These are phyloP conservation scores for Belonocnema kinseyi DNA, from an alignment of 1,140 invertebrate species.

Conservation along the genomic window DNA sequence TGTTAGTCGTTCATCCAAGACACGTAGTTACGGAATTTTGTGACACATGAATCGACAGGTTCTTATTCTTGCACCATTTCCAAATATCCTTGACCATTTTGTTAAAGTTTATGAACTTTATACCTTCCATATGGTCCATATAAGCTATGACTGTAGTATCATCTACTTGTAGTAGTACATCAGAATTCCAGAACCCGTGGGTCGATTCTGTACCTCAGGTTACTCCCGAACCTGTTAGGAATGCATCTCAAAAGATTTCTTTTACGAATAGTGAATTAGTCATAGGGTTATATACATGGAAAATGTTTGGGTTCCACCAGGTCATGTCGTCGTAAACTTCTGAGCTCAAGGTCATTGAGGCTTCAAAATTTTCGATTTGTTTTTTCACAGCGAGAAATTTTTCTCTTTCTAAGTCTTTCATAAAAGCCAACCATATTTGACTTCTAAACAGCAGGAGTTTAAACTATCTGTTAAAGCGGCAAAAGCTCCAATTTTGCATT, in stretches of 20 bases:
- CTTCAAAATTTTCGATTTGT: too few species aligned
- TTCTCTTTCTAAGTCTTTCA: too few species aligned
- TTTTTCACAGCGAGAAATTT: too few species aligned
- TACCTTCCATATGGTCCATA: background rate
- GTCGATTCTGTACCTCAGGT: background rate
- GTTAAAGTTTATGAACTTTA: background rate
- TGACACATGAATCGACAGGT: slow-evolving; percentile 37
- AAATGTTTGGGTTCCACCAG: too few species aligned
- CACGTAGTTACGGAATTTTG: slow-evolving; percentile 30
- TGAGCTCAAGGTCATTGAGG: background rate
- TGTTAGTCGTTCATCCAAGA: too few species aligned
- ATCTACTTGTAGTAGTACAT: background rate
- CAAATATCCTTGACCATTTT: slow-evolving; percentile 36
- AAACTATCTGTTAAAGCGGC: too few species aligned
- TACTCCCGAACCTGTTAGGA: background rate
- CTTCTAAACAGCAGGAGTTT: too few species aligned
- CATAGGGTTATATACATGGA: too few species aligned
- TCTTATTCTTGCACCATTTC: slow-evolving; percentile 40
- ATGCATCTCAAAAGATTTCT: too few species aligned
- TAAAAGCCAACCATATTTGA: too few species aligned
- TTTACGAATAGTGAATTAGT: too few species aligned
- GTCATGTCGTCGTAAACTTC: background rate
- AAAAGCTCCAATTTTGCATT: too few species aligned
- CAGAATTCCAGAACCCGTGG: background rate
- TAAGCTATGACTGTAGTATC: background rate